Conservation (phyloP, 1,140 invertebrate species). For the Tigriopus japonicus region DNA sequence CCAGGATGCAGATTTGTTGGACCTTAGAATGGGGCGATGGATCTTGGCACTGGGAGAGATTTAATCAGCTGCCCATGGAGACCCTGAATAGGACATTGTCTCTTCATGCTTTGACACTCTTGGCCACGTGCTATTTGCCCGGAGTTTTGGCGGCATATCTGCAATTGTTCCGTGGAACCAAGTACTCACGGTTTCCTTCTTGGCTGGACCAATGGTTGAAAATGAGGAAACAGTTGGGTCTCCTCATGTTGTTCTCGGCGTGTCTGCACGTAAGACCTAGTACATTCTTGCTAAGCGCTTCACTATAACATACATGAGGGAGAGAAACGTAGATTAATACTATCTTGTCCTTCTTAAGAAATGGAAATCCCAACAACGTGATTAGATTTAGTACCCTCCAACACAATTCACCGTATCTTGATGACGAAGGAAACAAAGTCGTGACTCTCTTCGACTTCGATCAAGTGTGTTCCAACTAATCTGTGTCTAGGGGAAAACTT, state of each 20-base stretch:
- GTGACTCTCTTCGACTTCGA: no score
- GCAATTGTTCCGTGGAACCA: slow-evolving; percentile 17
- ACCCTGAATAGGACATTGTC: slow-evolving; percentile 19
- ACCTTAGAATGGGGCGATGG: slow-evolving; percentile 16
- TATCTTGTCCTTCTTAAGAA: no score
- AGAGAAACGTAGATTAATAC: no score
- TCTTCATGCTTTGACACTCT: slow-evolving; percentile 17
- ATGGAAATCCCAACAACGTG: no score
- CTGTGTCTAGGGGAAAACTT: no score
- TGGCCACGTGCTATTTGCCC: slow-evolving; percentile 19
- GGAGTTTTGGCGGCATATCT: slow-evolving; percentile 9
- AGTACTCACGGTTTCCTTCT: slow-evolving; percentile 20
- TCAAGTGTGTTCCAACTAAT: no score
- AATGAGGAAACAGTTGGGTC: slow-evolving; percentile 21
- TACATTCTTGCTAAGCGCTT: no score
- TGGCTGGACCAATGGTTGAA: slow-evolving; percentile 21
- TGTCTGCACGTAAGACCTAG: slow-evolving; percentile 17
- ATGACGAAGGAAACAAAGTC: neutral
- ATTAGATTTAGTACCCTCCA: neutral
- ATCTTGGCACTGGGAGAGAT: slow-evolving; percentile 16
- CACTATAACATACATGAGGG: no score
- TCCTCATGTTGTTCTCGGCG: slow-evolving; percentile 19
- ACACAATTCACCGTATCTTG: neutral
- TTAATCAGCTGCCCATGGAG: slow-evolving; percentile 14
- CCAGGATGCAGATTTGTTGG: slow-evolving; percentile 20